Conservation (phyloP, 2,888 invertebrate genomes). For the Rosalia funebris region DNA sequence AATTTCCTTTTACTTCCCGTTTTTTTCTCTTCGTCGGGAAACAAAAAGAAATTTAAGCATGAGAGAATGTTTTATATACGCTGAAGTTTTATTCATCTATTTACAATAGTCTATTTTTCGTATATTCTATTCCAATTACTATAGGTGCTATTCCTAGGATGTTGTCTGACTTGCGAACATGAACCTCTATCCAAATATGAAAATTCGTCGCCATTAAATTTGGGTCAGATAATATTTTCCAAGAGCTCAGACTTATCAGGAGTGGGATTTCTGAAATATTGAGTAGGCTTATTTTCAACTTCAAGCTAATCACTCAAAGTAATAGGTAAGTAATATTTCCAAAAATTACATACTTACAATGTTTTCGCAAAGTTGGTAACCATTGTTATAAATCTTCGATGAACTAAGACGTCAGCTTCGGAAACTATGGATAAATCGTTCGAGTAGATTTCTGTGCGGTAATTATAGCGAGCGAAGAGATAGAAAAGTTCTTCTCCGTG, state of each 20-base stretch:
- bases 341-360: constrained; percentile 38
- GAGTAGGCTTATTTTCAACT: too few species aligned
- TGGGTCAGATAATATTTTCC: constrained; percentile 35
- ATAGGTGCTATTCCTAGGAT: constrained; percentile 26
- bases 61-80: too few species aligned
- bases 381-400: constrained; percentile 41
- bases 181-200: constrained; percentile 34
- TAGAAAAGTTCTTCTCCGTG: constrained; percentile 45
- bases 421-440: constrained; percentile 43
- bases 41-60: too few species aligned
- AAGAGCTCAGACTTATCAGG: constrained; percentile 39
- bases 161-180: constrained; percentile 27
- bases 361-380: constrained; percentile 47
- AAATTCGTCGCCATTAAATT: constrained; percentile 29
- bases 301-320: too few species aligned
- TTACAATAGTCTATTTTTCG: constrained; percentile 27
- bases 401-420: constrained; percentile 39
- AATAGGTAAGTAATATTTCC: neutral
- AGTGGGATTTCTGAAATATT: constrained; percentile 53
- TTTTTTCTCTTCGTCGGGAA: too few species aligned
- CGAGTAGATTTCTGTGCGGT: constrained; percentile 36
- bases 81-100: too few species aligned
- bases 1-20: too few species aligned
- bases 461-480: constrained; percentile 40
- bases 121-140: constrained; percentile 33